phyloP scores from a whole-genome alignment of 2,888 invertebrate genomes.

The Spatulosminthurus flaviceps region DNA sequence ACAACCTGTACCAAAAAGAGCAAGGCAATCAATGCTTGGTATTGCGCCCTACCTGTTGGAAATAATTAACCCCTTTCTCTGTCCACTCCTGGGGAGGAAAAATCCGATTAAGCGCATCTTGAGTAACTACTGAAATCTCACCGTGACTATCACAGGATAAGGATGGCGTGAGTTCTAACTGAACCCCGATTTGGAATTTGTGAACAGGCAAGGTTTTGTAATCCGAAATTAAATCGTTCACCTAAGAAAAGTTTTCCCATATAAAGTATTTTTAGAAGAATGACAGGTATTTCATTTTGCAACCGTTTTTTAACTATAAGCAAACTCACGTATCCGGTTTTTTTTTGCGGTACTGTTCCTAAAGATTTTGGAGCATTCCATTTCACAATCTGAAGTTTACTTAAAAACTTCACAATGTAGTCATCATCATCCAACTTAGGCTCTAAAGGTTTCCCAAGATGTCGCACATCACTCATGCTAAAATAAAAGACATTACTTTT shows the following conservation, averaged over 20 bases:
- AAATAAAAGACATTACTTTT: too few relatives aligned
- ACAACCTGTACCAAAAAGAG: too few relatives aligned
- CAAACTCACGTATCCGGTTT: neutral
- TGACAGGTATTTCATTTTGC: too few relatives aligned
- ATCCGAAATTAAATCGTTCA: neutral
- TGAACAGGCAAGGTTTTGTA: constrained; percentile 6
- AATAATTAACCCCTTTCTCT: neutral
- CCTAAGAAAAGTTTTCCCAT: neutral
- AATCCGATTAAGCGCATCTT: constrained; percentile 20
- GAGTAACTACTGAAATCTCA: neutral
- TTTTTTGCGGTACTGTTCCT: neutral
- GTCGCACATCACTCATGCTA: constrained; percentile 23
- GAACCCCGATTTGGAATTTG: neutral
- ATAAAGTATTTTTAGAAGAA: too few relatives aligned
- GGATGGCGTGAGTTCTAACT: neutral
- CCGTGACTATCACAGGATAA: too few relatives aligned
- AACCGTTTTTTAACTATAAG: too few relatives aligned
- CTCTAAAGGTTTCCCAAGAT: neutral
- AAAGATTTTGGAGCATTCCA: constrained; percentile 9
- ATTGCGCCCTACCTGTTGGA: neutral
- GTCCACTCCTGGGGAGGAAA: constrained; percentile 27
- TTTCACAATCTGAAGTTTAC: constrained; percentile 32
- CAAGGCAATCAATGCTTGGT: neutral
- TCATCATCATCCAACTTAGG: neutral
- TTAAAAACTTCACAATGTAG: constrained; percentile 25